These are phyloP conservation scores for Axea sp. DNA, from an alignment of 2,888 invertebrate genomes.

Conservation along the genomic window DNA sequence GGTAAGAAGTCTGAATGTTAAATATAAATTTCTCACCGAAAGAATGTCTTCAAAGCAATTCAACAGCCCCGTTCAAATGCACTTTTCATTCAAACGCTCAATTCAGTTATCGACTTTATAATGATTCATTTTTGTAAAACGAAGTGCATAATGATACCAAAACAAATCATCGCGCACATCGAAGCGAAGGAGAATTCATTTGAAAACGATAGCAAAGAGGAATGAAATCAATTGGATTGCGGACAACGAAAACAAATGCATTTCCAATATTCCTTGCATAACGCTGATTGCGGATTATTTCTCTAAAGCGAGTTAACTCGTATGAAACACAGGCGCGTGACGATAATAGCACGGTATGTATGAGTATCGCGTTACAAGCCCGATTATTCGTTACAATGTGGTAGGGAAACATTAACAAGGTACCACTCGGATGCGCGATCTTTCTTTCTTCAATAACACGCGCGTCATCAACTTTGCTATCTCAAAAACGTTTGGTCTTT, in stretches of 20 bases:
- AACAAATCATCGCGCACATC: too few relatives aligned
- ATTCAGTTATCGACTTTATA: too few relatives aligned
- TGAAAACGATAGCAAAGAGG: too few relatives aligned
- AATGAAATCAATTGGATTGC: neutral
- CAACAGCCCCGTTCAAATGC: too few relatives aligned
- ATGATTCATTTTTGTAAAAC: too few relatives aligned
- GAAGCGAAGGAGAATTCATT: too few relatives aligned
- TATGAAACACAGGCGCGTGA: slow-evolving; percentile 44
- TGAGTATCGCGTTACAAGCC: slow-evolving; percentile 53
- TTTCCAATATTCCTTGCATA: slow-evolving; percentile 48
- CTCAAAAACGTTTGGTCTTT: too few relatives aligned
- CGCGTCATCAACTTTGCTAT: slow-evolving; percentile 30
- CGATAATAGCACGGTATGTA: slow-evolving; percentile 59
- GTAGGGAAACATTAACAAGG: slow-evolving; percentile 52
- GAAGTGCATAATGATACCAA: too few relatives aligned
- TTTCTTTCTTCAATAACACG: slow-evolving; percentile 35
- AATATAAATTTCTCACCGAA: too few relatives aligned
- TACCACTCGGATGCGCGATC: slow-evolving; percentile 40
- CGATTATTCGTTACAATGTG: slow-evolving; percentile 57
- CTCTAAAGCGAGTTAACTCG: slow-evolving; percentile 48
- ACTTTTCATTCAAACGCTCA: too few relatives aligned
- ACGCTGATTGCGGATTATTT: slow-evolving; percentile 42
- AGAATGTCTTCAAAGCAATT: too few relatives aligned
- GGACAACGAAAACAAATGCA: slow-evolving; percentile 5
- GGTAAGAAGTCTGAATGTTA: too few relatives aligned